A percentile compares a stretch with the other conserved stretches of the same genome.
These are phyloP conservation scores for Triplophysa dalaica DNA, from an alignment of 2,113 vertebrate genomes.

Conservation along the genomic window DNA sequence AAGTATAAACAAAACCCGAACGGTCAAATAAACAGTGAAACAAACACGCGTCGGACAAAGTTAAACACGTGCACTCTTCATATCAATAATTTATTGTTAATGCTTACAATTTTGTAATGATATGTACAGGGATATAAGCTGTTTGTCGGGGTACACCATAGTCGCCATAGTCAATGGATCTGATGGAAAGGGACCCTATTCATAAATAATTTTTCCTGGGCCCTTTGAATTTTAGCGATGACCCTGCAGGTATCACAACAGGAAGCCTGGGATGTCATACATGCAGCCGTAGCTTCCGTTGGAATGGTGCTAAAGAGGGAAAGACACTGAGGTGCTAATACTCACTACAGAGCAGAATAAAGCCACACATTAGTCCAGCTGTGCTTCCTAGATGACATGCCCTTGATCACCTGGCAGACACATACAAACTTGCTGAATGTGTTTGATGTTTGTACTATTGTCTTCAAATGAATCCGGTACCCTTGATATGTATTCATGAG, in stretches of 20 bases:
- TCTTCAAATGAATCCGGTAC: background rate
- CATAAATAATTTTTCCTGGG: no score
- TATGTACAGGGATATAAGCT: background rate
- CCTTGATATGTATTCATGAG: background rate
- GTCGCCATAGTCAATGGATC: no score
- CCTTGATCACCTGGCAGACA: conserved; percentile 4
- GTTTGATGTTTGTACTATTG: background rate
- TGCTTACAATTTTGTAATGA: background rate
- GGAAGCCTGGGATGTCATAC: background rate
- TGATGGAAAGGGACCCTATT: no score
- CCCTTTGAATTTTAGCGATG: no score
- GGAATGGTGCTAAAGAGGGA: conserved; percentile 30
- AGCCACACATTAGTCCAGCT: conserved; percentile 39
- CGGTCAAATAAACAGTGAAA: background rate
- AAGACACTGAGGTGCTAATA: conserved; percentile 27
- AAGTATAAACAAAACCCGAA: background rate
- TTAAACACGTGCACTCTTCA: background rate
- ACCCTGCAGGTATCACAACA: background rate
- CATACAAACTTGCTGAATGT: conserved; percentile 29
- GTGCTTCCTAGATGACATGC: conserved; percentile 26
- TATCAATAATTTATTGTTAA: background rate
- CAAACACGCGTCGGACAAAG: background rate
- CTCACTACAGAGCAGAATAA: conserved; percentile 33
- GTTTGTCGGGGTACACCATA: no score
- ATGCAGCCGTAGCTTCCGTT: background rate